Percentiles rank a stretch among this genome's conserved stretches.
Evolutionary conservation across 2,797 vertebrate genomes (phyloP).

Genomic region (Ctenopoma multispine): DNA sequence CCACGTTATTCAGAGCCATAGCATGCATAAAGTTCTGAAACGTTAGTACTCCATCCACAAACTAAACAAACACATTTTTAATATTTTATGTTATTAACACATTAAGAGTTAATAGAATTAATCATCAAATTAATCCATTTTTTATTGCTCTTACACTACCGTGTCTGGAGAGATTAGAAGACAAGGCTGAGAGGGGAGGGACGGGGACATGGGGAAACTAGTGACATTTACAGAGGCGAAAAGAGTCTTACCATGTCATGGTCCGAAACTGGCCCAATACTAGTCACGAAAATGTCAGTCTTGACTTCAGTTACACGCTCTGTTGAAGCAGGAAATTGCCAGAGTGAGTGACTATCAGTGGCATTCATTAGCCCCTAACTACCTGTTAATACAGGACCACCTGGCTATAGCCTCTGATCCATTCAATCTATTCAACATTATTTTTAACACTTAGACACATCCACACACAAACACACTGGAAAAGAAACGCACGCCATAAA

Average conservation of each 20-base stretch:
- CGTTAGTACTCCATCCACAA: neutral
- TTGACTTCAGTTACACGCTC: constrained; percentile 99
- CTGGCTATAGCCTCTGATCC: constrained; percentile 79
- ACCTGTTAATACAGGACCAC: constrained; percentile 83
- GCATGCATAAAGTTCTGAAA: neutral
- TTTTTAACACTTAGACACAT: constrained; percentile 29
- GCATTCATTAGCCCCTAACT: constrained; percentile 85
- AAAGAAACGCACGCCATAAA: constrained; percentile 23
- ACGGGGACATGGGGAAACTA: constrained; percentile 20
- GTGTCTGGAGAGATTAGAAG: constrained; percentile 28
- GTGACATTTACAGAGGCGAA: constrained; percentile 76
- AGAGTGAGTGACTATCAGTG: constrained; percentile 89
- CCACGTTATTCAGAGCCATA: neutral
- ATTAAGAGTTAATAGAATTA: constrained; percentile 56
- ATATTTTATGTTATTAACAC: constrained; percentile 51
- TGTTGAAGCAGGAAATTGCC: constrained; percentile 95
- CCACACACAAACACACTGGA: constrained; percentile 1
- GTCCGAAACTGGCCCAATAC: constrained; percentile 98
- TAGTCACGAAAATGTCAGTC: constrained; percentile 99
- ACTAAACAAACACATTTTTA: neutral
- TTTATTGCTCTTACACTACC: constrained; percentile 34
- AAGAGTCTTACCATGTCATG: constrained; percentile 96
- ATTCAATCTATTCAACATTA: constrained; percentile 61
- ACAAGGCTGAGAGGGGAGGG: constrained; percentile 15
- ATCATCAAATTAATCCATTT: constrained; percentile 60